phyloP scores from a whole-genome alignment of 2,888 invertebrate genomes.

The Agrotis ipsilon region DNA sequence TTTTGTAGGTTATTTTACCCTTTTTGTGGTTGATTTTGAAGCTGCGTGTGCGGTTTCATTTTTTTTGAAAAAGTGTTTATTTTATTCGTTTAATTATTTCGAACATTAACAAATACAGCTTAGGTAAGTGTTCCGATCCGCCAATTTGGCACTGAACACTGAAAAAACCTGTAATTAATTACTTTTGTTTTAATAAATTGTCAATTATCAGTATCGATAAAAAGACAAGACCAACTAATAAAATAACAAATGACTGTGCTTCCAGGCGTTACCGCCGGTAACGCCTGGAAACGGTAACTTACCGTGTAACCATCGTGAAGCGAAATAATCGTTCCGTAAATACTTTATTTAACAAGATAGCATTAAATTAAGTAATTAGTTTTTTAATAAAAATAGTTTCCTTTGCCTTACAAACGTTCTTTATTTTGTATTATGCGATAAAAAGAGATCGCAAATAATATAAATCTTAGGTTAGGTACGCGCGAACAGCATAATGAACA shows the following conservation, averaged over 20 bases:
- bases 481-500: no score
- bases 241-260: slow-evolving; percentile 16
- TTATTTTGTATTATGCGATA: neutral
- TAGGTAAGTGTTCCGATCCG: neutral
- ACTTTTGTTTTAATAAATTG: neutral
- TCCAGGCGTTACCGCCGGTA: slow-evolving; percentile 15
- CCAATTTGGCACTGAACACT: neutral
- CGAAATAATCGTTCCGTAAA: slow-evolving; percentile 15
- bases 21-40: no score
- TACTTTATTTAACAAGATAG: slow-evolving; percentile 21
- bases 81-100: no score
- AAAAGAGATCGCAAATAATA: neutral
- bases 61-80: no score
- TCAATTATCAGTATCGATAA: neutral
- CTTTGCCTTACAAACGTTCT: slow-evolving; percentile 18
- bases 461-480: no score
- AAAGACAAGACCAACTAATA: slow-evolving; percentile 2
- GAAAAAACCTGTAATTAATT: neutral
- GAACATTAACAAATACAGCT: neutral
- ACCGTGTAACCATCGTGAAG: slow-evolving; percentile 15
- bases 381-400: slow-evolving; percentile 21
- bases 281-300: no score
- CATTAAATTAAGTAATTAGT: slow-evolving; percentile 30
- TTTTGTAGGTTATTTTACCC: no score
- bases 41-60: no score